Conservation (phyloP, 53 echinoderm and acorn worm genomes). For the Apostichopus leukothele region DNA sequence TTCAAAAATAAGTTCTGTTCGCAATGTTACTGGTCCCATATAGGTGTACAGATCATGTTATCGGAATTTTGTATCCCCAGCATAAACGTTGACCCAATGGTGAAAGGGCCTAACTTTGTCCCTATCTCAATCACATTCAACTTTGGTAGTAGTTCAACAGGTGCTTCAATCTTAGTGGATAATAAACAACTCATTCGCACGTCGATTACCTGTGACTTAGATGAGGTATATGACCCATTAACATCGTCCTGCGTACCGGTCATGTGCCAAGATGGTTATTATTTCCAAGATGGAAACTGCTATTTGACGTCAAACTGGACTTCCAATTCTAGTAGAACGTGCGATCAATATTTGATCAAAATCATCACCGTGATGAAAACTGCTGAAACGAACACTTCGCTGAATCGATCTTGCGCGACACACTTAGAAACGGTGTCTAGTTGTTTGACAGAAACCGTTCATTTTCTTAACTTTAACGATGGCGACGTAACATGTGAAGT, state of each 20-base stretch:
- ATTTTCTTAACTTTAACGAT: neutral
- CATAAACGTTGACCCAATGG: too few species aligned
- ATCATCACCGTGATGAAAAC: neutral
- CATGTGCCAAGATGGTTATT: neutral
- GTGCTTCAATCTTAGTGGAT: neutral
- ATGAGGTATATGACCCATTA: neutral
- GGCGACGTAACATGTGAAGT: neutral
- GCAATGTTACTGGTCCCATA: neutral
- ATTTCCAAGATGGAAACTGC: neutral
- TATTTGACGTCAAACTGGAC: neutral
- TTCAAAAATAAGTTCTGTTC: conserved; percentile 2
- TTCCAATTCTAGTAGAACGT: neutral
- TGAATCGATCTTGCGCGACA: neutral
- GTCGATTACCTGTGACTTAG: neutral
- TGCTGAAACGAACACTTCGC: too few species aligned
- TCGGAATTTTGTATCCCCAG: too few species aligned
- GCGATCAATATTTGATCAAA: neutral
- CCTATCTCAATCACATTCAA: conserved; percentile 26
- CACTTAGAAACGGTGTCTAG: neutral
- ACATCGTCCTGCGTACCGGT: neutral
- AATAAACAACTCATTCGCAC: neutral
- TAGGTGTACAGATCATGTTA: too few species aligned
- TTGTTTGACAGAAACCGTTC: neutral
- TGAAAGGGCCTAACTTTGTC: neutral
- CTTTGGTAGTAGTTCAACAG: neutral